Evolutionary conservation across 2,797 vertebrate species (phyloP).

Genomic region (Thunnus albacares): DNA sequence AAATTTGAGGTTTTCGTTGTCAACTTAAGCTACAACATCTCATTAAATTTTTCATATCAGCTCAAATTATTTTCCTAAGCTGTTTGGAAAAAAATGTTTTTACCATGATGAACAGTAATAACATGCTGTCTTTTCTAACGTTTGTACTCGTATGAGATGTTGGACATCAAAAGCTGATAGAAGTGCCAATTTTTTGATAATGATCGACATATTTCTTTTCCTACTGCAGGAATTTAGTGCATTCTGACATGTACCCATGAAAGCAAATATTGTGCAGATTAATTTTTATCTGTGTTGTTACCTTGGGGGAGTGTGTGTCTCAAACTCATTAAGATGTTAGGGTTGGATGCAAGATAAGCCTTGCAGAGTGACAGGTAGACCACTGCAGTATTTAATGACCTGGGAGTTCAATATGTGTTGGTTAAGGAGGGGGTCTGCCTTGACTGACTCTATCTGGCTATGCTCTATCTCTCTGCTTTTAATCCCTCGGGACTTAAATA

Average conservation of each 20-base stretch:
- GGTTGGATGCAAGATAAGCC: conserved; percentile 53
- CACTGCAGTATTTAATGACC: conserved; percentile 45
- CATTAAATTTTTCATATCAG: neutral
- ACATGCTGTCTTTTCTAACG: neutral
- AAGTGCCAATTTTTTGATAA: neutral
- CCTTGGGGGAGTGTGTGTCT: conserved; percentile 27
- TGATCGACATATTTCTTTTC: neutral
- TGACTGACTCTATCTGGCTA: conserved; percentile 9
- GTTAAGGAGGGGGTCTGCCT: neutral
- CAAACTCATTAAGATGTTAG: conserved; percentile 65
- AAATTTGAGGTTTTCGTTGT: too few relatives aligned
- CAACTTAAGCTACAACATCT: too few relatives aligned
- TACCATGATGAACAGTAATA: neutral
- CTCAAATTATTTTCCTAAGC: neutral
- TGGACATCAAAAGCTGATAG: neutral
- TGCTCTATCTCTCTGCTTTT: conserved; percentile 23
- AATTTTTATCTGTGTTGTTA: conserved; percentile 30
- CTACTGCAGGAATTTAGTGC: neutral
- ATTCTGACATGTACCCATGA: conserved; percentile 19
- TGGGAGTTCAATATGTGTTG: conserved; percentile 12
- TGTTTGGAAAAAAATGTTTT: neutral
- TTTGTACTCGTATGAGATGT: neutral
- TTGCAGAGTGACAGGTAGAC: conserved; percentile 52
- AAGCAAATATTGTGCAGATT: conserved; percentile 35
- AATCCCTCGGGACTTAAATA: conserved; percentile 33